Evolutionary conservation across 1,140 invertebrate genomes (phyloP).

Genomic region (Polypedilum vanderplanki): DNA sequence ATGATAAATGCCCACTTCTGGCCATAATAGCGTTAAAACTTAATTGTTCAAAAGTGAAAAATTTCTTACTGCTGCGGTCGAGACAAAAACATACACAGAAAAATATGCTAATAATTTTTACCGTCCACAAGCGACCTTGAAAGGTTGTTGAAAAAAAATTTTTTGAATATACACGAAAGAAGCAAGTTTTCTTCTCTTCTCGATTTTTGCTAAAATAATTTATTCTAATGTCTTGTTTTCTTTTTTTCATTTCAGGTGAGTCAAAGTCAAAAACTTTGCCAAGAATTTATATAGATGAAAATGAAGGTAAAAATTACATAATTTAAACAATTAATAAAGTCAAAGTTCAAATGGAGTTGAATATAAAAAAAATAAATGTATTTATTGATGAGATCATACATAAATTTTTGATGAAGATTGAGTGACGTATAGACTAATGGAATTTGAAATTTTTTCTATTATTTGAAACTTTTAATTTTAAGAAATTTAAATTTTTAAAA

Average conservation of each 20-base stretch:
- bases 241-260: slow-evolving; percentile 40
- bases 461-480: too few relatives aligned
- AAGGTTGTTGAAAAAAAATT: slow-evolving; percentile 25
- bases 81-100: not conserved
- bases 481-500: too few relatives aligned
- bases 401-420: too few relatives aligned
- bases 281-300: slow-evolving; percentile 43
- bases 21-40: not conserved
- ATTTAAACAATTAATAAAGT: too few relatives aligned
- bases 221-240: slow-evolving; percentile 30
- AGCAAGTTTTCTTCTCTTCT: not conserved
- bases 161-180: too few relatives aligned
- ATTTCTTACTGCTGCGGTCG: not conserved
- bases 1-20: slow-evolving; percentile 11
- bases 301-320: slow-evolving; percentile 34
- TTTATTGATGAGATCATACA: too few relatives aligned
- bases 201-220: not conserved
- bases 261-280: slow-evolving; percentile 45
- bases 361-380: too few relatives aligned
- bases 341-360: too few relatives aligned
- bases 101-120: not conserved
- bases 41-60: not conserved
- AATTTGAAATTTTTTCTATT: too few relatives aligned
- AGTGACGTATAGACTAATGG: too few relatives aligned
- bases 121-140: not conserved